Conservation (phyloP, 2,888 invertebrate species). For the Antheraea assamensis region DNA sequence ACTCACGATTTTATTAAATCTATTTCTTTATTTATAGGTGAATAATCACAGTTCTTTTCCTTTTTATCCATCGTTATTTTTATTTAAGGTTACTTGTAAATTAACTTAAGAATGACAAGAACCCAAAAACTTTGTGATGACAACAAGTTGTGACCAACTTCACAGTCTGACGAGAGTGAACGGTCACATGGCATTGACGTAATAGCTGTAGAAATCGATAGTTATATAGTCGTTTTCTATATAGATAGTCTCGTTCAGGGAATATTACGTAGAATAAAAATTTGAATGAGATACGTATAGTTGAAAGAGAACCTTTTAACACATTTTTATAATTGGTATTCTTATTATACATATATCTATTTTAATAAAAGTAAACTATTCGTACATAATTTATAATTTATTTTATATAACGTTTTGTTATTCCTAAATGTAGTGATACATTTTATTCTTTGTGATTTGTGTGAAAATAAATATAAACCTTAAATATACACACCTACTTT, state of each 20-base stretch:
- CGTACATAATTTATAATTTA: not conserved
- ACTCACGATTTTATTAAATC: slow-evolving; percentile 12
- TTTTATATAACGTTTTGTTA: not conserved
- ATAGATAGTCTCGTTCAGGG: slow-evolving; percentile 8
- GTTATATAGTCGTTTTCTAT: slow-evolving; percentile 13
- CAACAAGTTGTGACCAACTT: slow-evolving; percentile 11
- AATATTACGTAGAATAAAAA: not conserved
- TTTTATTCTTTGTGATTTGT: not conserved
- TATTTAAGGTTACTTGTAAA: not conserved
- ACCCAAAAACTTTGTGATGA: slow-evolving; percentile 1
- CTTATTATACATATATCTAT: not conserved
- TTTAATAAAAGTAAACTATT: not conserved
- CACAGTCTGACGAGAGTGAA: slow-evolving; percentile 8
- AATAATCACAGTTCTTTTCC: not conserved
- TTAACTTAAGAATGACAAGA: slow-evolving; percentile 11
- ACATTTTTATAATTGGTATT: not conserved
- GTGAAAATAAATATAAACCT: not conserved
- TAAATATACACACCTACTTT: not conserved
- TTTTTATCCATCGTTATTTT: slow-evolving; percentile 4
- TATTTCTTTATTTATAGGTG: slow-evolving; percentile 2
- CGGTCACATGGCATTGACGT: slow-evolving; percentile 10
- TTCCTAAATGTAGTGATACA: not conserved
- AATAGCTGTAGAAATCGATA: not conserved
- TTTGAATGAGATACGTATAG: not conserved
- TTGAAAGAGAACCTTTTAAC: not conserved